Base-by-base conservation (phyloP, 2,888 invertebrate species). In the Nephrotoma appendiculata region DNA sequence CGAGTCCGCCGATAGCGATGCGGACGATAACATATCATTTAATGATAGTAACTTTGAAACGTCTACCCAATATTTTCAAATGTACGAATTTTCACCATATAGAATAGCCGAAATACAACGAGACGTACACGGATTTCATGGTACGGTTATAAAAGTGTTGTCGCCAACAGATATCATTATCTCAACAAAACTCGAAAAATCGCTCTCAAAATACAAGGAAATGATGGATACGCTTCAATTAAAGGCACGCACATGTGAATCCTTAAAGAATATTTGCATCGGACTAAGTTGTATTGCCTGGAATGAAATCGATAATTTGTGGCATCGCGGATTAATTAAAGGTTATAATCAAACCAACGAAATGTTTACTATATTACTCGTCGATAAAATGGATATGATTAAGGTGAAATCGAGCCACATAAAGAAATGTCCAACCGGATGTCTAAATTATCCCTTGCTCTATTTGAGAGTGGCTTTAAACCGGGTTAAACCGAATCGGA, bases 371-470 rank as follows among this genome's bases (percentile, higher is more conserved):
- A 94, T 97, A 0, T 92, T 92, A 88, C 97, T 95, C 90, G 94
- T 96, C 0, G 97, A 97, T 90, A 96, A 94, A 89, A 96, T 96
- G 1, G 96, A 96, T 89, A 90, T 92, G 6, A 94, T 94, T 89
- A 89, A 92, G 0, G 91, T 95, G 31, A 88, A 92, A 0, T 88
- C 91, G 31, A 89, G 90, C 7, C 90, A 93, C 87, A 90, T 94
- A 0, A 92, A 92, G 87, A 92, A 92, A 89, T 93, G 94, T 87
- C 91, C 91, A 52, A 90, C 91, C 0, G 92, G 93, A 43, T 93
- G 94, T 91, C 89, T 92, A 1, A 89, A 90, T 57, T 90, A 94
- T 86, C 94, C 94, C 0, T 92, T 94, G 3, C 92, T 92, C 0
- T 92, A 93, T 9, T 90, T 94, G 31, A 90, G 92, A 6, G 94